Evolutionary conservation across 2,113 vertebrate genomes (phyloP).

Genomic region (Paedocypris sp.): DNA sequence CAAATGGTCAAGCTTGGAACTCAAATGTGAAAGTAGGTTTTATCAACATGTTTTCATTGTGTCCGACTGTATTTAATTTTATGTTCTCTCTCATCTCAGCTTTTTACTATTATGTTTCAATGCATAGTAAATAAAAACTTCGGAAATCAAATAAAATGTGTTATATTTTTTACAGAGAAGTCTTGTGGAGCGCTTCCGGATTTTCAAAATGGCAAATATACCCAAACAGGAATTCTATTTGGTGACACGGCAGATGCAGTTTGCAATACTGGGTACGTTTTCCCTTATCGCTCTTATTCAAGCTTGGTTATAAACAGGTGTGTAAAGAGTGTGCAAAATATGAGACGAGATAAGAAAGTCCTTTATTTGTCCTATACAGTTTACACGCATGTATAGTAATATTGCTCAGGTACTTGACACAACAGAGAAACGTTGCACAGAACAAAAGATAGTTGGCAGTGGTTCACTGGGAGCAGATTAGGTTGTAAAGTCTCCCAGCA

Average conservation of each 20-base stretch:
- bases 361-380: no score
- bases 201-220: background rate
- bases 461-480: no score
- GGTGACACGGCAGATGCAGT: conserved; percentile 12
- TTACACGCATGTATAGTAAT: no score
- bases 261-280: conserved; percentile 35
- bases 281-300: no score
- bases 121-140: background rate
- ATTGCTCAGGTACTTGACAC: no score
- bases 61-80: background rate
- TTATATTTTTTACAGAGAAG: conserved; percentile 21
- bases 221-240: conserved; percentile 2
- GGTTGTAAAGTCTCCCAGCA: no score
- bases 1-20: background rate
- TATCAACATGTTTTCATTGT: background rate
- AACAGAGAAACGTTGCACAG: no score
- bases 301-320: no score
- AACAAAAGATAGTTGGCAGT: no score
- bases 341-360: no score
- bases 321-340: no score
- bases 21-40: background rate
- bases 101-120: background rate
- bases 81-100: background rate
- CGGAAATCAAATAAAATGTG: background rate
- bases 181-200: conserved; percentile 19